Conservation (phyloP, 2,113 vertebrate species). For the Nycticryphes semicollaris region DNA sequence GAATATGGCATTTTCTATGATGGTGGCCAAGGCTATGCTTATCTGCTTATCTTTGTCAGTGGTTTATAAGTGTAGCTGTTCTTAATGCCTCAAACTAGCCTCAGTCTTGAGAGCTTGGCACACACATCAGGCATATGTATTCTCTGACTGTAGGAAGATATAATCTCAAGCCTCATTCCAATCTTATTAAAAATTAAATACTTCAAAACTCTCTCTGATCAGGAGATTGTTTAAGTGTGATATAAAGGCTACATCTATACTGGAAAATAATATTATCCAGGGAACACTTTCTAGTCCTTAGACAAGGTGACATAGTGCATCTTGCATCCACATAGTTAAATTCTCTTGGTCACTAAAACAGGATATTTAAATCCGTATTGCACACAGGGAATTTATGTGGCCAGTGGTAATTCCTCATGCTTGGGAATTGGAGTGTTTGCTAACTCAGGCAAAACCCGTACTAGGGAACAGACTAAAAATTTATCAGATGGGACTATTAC, state of each 20-base stretch:
- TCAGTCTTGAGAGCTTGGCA: not conserved
- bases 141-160: not conserved
- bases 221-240: not conserved
- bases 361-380: not conserved
- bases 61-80: not conserved
- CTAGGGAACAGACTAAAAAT: not conserved
- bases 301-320: not conserved
- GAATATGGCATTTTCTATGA: not conserved
- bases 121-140: not conserved
- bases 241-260: not conserved
- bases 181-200: not conserved
- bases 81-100: not conserved
- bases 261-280: not conserved
- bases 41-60: not conserved
- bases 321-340: not conserved
- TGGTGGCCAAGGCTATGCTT: not conserved
- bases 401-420: not conserved
- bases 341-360: not conserved
- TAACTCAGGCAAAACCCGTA: not conserved
- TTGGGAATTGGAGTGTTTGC: not conserved
- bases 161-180: not conserved
- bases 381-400: not conserved
- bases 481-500: not conserved
- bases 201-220: not conserved
- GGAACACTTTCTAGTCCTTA: not conserved